Conservation (phyloP, 2,797 vertebrate species). For the Ctenopoma kingsleyae region DNA sequence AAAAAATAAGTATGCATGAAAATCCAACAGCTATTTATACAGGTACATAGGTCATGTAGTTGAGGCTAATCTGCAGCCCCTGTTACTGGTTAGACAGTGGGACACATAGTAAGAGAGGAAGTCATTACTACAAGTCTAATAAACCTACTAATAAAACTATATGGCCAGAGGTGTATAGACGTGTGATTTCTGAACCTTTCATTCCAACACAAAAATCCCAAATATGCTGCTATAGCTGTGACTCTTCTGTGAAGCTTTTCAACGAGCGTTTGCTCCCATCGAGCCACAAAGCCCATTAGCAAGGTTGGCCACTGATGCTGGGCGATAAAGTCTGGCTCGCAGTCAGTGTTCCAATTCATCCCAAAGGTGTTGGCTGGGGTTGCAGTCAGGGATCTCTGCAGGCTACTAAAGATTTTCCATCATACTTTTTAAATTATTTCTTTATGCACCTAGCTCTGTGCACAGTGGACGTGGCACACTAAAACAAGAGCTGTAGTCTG, state of each 20-base stretch:
- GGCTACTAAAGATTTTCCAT: not conserved
- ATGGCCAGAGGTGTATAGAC: not conserved
- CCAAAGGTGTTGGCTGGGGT: not conserved
- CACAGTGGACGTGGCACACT: not conserved
- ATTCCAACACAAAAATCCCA: not conserved
- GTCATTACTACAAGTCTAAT: not conserved
- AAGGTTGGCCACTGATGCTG: constrained; percentile 16
- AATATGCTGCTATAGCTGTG: not conserved
- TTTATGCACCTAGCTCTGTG: not conserved
- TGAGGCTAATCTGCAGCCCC: not conserved
- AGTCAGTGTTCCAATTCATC: not conserved
- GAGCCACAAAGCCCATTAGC: constrained; percentile 6
- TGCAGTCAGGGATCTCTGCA: not conserved
- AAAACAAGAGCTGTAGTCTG: not conserved
- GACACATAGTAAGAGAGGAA: not conserved
- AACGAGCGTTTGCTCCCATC: constrained; percentile 10
- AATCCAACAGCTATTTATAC: not conserved
- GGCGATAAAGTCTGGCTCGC: not conserved
- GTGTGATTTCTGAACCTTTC: not conserved
- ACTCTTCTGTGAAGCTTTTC: constrained; percentile 1
- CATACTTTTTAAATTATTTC: constrained; percentile 12
- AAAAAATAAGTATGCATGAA: not conserved
- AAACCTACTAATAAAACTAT: not conserved
- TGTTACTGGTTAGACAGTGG: not conserved
- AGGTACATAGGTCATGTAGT: not conserved